Percentiles rank a stretch among this genome's conserved stretches.
These are phyloP conservation scores for Eremobia ochroleuca DNA, from an alignment of 2,888 invertebrate genomes.

Conservation along the genomic window DNA sequence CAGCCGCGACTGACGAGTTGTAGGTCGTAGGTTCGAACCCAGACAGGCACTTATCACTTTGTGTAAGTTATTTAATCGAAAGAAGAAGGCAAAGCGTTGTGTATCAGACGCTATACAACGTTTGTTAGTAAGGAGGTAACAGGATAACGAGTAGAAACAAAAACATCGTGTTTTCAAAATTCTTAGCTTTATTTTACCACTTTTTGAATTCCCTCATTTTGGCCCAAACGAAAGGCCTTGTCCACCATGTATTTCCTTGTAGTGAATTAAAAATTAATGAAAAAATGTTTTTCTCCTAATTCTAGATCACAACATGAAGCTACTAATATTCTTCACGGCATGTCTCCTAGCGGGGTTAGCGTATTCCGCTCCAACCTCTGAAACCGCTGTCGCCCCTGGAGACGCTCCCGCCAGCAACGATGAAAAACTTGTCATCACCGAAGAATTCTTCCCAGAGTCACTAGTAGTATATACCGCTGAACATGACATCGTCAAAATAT, in stretches of 20 bases:
- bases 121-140: no score
- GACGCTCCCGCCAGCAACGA: conserved; percentile 64
- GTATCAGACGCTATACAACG: no score
- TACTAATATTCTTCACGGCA: conserved; percentile 57
- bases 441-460: conserved; percentile 68
- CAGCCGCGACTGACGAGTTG: no score
- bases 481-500: conserved; percentile 73
- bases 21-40: no score
- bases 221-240: not conserved
- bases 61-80: no score
- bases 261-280: not conserved
- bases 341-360: conserved; percentile 68
- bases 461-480: conserved; percentile 69
- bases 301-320: conserved; percentile 66
- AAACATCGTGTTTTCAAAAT: not conserved
- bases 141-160: no score
- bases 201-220: not conserved
- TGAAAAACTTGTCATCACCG: conserved; percentile 60
- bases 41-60: no score
- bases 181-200: not conserved
- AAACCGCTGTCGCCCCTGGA: not conserved
- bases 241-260: no score
- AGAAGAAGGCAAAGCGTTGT: no score
- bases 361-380: conserved; percentile 65
- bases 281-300: conserved; percentile 2